These are phyloP conservation scores for Sphenodon punctatus DNA, from an alignment of 2,797 vertebrate genomes.

Conservation along the genomic window DNA sequence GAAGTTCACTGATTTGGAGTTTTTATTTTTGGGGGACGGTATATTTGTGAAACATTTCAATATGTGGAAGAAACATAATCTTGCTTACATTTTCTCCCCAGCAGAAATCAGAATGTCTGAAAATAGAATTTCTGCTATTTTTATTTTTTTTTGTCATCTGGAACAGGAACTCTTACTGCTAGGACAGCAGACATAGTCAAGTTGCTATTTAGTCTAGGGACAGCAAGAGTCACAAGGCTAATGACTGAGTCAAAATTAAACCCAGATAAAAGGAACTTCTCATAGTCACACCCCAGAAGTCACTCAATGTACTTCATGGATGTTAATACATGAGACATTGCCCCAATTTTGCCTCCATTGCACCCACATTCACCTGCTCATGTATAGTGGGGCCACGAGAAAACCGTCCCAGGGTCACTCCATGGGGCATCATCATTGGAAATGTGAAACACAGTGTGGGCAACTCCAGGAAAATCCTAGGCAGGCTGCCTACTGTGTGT, in stretches of 20 bases:
- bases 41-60: not conserved
- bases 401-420: no score
- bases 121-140: no score
- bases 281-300: no score
- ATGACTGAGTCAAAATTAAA: not conserved
- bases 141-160: not conserved
- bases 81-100: not conserved
- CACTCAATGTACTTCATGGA: no score
- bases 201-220: not conserved
- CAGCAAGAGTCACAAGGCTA: not conserved
- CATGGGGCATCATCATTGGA: no score
- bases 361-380: no score
- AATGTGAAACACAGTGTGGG: no score
- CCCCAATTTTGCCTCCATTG: no score
- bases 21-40: not conserved
- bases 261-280: not conserved
- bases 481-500: no score
- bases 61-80: not conserved
- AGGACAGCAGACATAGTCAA: not conserved
- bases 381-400: no score
- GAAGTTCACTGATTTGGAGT: not conserved
- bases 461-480: no score
- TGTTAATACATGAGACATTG: no score
- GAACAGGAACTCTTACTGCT: not conserved
- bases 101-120: not conserved